Evolutionary conservation across 2,888 invertebrate genomes (phyloP), one percentile per base, ranked within the genome.

Genomic region (Seladonia tumulorum): DNA sequence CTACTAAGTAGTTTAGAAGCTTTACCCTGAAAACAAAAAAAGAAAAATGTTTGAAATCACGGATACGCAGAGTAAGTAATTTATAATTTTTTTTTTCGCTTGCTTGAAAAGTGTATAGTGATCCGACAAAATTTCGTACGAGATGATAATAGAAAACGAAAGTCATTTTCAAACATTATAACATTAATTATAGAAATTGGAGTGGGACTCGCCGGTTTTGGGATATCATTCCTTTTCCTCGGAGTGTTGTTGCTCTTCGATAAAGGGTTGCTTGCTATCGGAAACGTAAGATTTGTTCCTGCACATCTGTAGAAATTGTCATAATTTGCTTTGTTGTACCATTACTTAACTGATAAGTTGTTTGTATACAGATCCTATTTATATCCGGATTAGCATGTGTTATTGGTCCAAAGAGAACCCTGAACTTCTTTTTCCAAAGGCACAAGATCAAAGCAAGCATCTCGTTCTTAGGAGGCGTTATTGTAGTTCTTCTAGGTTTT

Each of bases 211-310:
- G 98, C 99, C 7, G 99, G 98, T 7, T 99, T 99, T 95, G 99
- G 99, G 14, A 97, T 99, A 91, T 97, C 98, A 83, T 99, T 99
- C 95, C 96, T 99, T 12, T 98, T 99, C 93, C 96, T 99, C 12
- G 99, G 99, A 83, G 97, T 99, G 63, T 93, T 99, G 73, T 96
- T 99, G 83, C 96, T 99, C 79, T 99, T 99, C 95, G 99, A 99
- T 95, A 99, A 99, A 95, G 99, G 99, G 78, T 96, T 99, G 82
- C 96, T 99, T 82, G 99, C 99, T n/a, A 98, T 99, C 95, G 99
- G 99, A 94, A 99, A 99, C 97, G 99, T 99, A 96, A 97, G 98
- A 29, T 39, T 53, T 68, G 0, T 16, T 73, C 18, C 39, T 5
- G 10, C 39, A 8, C 5, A 25, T 47, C 1, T 42, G 14, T 22